Conservation (phyloP, 2,888 invertebrate species). For the Hypsopygia costalis region DNA sequence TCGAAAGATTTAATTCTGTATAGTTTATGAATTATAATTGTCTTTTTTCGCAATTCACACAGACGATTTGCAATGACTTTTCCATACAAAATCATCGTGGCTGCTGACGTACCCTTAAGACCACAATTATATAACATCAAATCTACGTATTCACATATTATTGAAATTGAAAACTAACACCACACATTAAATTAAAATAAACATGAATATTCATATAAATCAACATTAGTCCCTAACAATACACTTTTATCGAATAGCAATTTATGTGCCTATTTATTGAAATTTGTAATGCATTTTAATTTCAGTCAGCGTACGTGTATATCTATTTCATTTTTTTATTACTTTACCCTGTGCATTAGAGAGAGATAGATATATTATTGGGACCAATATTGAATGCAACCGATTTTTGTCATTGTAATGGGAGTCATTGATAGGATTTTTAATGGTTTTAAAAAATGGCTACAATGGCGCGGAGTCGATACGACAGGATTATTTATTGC, state of each 20-base stretch:
- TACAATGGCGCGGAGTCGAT: slow-evolving; percentile 65
- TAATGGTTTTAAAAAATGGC: slow-evolving; percentile 75
- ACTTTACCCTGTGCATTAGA: slow-evolving; percentile 33
- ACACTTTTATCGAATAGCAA: slow-evolving; percentile 69
- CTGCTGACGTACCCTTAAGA: too few species aligned
- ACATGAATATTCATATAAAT: slow-evolving; percentile 80
- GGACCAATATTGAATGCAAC: slow-evolving; percentile 48
- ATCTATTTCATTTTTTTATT: slow-evolving; percentile 41
- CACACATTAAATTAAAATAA: slow-evolving; percentile 50
- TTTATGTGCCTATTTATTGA: slow-evolving; percentile 78
- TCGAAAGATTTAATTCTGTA: too few species aligned
- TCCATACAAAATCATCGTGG: too few species aligned
- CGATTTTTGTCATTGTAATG: slow-evolving; percentile 61
- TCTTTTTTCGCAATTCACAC: too few species aligned
- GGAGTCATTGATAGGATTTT: slow-evolving; percentile 73
- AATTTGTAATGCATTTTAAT: slow-evolving; percentile 72
- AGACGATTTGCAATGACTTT: too few species aligned
- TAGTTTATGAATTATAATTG: too few species aligned
- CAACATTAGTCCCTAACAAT: slow-evolving; percentile 69
- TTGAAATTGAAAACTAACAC: slow-evolving; percentile 43
- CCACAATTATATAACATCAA: slow-evolving; percentile 36
- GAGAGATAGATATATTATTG: slow-evolving; percentile 38
- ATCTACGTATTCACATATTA: slow-evolving; percentile 40
- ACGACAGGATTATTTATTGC: slow-evolving; percentile 68
- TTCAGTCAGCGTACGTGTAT: slow-evolving; percentile 42